Percentiles rank a stretch among this genome's conserved stretches.
Evolutionary conservation across 2,888 invertebrate genomes (phyloP).

Genomic region (Xiphydria camelus): DNA sequence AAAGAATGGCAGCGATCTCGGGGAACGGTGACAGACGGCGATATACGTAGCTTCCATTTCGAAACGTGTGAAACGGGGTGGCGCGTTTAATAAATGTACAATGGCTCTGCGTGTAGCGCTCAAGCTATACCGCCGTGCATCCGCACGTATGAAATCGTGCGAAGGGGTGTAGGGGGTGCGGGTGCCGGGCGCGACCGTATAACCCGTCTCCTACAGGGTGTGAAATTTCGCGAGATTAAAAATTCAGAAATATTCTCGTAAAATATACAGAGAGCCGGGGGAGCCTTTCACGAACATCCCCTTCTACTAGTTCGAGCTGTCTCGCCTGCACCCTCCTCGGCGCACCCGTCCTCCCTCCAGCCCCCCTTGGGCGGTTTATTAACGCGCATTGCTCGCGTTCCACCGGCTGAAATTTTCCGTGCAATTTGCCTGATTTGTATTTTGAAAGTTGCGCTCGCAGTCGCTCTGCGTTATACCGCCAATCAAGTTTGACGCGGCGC

Average conservation of each 20-base stretch:
- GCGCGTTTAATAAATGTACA: conserved; percentile 36
- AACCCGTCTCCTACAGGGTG: conserved; percentile 25
- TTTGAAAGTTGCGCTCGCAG: conserved; percentile 14
- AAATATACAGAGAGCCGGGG: conserved; percentile 17
- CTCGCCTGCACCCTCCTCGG: conserved; percentile 5
- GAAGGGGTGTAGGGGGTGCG: neutral
- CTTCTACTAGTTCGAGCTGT: conserved; percentile 9
- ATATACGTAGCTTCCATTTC: too few relatives aligned
- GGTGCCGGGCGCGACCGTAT: conserved; percentile 3
- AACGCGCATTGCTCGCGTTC: conserved; percentile 34
- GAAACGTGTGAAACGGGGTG: too few relatives aligned
- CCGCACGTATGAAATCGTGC: neutral
- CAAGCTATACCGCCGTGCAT: neutral
- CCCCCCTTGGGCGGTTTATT: conserved; percentile 36
- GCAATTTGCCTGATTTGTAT: conserved; percentile 44
- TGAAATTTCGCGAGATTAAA: conserved; percentile 49
- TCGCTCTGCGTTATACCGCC: too few relatives aligned
- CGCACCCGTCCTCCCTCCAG: conserved; percentile 1
- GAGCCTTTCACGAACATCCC: conserved; percentile 4
- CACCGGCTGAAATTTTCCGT: conserved; percentile 37
- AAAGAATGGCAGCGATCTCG: too few relatives aligned
- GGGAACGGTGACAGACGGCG: too few relatives aligned
- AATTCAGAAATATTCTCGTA: conserved; percentile 42
- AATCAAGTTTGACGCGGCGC: too few relatives aligned
- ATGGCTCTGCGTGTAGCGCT: conserved; percentile 16